phyloP scores from a whole-genome alignment of 2,113 vertebrate species.

The Gambusia holbrooki region DNA sequence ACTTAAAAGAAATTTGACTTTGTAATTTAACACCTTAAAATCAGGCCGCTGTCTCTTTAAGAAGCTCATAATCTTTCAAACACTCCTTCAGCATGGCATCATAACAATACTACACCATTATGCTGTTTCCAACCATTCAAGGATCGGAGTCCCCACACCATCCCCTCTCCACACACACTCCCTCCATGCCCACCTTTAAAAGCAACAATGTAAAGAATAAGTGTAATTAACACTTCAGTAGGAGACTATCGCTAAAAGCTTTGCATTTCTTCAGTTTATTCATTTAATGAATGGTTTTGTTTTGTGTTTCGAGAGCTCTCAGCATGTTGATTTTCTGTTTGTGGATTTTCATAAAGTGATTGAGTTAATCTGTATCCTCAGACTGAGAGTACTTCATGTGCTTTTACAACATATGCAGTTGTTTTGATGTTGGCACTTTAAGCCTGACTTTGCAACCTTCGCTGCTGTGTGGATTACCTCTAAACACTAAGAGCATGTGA shows the following conservation, averaged over 20 bases:
- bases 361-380: constrained; percentile 13
- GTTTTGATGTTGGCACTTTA: constrained; percentile 24
- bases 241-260: too few species aligned
- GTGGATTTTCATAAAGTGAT: constrained; percentile 18
- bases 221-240: too few species aligned
- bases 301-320: constrained; percentile 2
- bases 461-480: constrained; percentile 10
- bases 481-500: constrained; percentile 20
- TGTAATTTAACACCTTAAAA: too few species aligned
- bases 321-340: constrained; percentile 10
- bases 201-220: background rate
- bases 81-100: too few species aligned
- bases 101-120: too few species aligned
- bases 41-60: too few species aligned
- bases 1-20: too few species aligned
- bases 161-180: too few species aligned
- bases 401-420: constrained; percentile 30
- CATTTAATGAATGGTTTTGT: constrained; percentile 23
- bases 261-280: background rate
- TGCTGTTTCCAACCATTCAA: too few species aligned
- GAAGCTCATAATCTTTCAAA: too few species aligned
- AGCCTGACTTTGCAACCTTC: constrained; percentile 19
- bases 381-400: constrained; percentile 14
- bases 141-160: too few species aligned
- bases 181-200: background rate